Conservation (phyloP, 2,888 invertebrate genomes). For the Rhaphigaster nebulosa region DNA sequence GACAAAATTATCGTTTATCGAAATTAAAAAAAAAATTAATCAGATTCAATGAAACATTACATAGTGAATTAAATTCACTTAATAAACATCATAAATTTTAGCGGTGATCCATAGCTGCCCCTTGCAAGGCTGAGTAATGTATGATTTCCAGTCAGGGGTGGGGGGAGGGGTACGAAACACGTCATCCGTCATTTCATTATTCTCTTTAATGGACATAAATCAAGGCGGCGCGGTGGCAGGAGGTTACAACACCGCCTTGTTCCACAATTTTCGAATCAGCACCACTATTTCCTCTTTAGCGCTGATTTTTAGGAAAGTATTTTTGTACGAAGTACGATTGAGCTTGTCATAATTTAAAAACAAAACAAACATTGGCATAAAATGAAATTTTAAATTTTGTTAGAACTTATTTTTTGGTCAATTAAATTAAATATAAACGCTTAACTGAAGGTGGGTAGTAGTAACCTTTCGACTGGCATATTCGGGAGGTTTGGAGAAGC, state of each 20-base stretch:
- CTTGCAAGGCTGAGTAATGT: not conserved
- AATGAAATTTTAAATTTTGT: no score
- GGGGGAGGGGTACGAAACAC: not conserved
- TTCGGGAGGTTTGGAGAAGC: no score
- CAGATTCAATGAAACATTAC: not conserved
- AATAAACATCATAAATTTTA: not conserved
- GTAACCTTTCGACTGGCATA: no score
- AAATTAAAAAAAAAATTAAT: not conserved
- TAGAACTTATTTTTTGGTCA: no score
- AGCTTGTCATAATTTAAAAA: no score
- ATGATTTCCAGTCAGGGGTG: not conserved
- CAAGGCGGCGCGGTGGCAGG: not conserved
- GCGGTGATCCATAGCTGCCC: not conserved
- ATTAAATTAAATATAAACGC: no score
- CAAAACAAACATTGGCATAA: no score
- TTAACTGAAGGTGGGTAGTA: no score
- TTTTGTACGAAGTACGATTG: no score
- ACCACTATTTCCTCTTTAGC: not conserved
- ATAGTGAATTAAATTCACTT: not conserved
- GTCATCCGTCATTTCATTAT: conserved; percentile 26
- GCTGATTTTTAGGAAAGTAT: not conserved
- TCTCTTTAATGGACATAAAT: not conserved
- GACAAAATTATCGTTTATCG: no score
- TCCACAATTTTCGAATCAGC: not conserved
- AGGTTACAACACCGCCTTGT: not conserved